These are phyloP conservation scores for Okapia johnstoni DNA, from an alignment of 2,113 vertebrate genomes.

Conservation along the genomic window DNA sequence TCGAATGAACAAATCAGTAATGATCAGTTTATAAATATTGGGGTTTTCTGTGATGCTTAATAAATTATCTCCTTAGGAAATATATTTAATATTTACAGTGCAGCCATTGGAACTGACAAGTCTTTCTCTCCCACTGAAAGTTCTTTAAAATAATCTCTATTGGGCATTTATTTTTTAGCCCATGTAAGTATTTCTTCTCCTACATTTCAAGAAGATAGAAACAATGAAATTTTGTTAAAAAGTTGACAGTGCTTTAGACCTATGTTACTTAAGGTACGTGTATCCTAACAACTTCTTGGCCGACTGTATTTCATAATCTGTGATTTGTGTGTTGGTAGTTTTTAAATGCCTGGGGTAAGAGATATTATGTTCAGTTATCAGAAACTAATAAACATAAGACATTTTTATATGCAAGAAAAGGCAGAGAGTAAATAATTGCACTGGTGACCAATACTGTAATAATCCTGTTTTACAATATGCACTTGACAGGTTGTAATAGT, in stretches of 20 bases:
- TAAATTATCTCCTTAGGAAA: slow-evolving; percentile 71
- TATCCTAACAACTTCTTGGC: slow-evolving; percentile 54
- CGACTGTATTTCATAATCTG: slow-evolving; percentile 73
- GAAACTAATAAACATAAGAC: slow-evolving; percentile 82
- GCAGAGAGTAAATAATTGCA: slow-evolving; percentile 88
- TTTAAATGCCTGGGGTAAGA: slow-evolving; percentile 77
- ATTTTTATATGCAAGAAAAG: slow-evolving; percentile 89
- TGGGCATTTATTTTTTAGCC: background rate
- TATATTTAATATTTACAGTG: slow-evolving; percentile 52
- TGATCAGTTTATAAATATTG: slow-evolving; percentile 57
- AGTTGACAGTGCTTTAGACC: slow-evolving; percentile 50
- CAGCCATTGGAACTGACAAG: slow-evolving; percentile 37
- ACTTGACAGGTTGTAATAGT: slow-evolving; percentile 98
- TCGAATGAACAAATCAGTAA: slow-evolving; percentile 33
- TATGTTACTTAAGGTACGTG: slow-evolving; percentile 71
- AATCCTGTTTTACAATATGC: slow-evolving; percentile 92
- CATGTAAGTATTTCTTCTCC: background rate
- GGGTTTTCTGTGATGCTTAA: slow-evolving; percentile 38
- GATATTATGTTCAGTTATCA: slow-evolving; percentile 81
- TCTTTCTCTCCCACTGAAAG: background rate
- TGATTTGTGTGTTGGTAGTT: slow-evolving; percentile 72
- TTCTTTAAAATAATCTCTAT: slow-evolving; percentile 34
- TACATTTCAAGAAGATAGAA: slow-evolving; percentile 63
- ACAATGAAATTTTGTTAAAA: slow-evolving; percentile 54
- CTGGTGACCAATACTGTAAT: slow-evolving; percentile 94